These are phyloP conservation scores for Agrochola litura DNA, from an alignment of 2,888 invertebrate genomes.

Conservation along the genomic window DNA sequence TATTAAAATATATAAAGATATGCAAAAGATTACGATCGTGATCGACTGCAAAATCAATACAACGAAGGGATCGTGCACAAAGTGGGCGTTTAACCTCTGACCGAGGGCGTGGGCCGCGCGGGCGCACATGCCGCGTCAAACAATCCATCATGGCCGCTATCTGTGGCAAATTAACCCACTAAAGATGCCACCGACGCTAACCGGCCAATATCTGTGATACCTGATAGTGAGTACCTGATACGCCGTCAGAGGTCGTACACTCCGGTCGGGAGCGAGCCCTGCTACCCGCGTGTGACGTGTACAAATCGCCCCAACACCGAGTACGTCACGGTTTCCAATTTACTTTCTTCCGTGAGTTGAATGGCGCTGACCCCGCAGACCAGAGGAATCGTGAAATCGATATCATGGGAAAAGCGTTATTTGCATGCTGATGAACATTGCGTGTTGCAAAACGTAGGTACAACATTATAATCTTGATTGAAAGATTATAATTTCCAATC, in stretches of 20 bases:
- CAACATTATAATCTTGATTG: conserved; percentile 41
- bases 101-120: conserved; percentile 81
- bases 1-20: conserved; percentile 76
- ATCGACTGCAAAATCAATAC: conserved; percentile 88
- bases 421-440: conserved; percentile 74
- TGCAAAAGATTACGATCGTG: conserved; percentile 79
- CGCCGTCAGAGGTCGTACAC: conserved; percentile 59
- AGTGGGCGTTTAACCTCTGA: conserved; percentile 89
- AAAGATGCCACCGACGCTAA: conserved; percentile 79
- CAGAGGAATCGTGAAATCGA: conserved; percentile 78
- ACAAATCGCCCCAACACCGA: conserved; percentile 82
- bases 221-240: conserved; percentile 50
- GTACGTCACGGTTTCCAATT: conserved; percentile 85
- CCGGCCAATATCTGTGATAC: conserved; percentile 72
- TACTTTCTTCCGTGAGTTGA: conserved; percentile 82
- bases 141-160: conserved; percentile 86
- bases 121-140: conserved; percentile 84
- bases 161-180: conserved; percentile 86
- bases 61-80: conserved; percentile 86
- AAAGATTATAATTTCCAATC: conserved; percentile 26
- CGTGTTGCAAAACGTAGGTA: conserved; percentile 41
- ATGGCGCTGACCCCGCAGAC: conserved; percentile 79
- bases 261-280: conserved; percentile 66
- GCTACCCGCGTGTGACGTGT: conserved; percentile 82
- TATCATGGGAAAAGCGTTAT: conserved; percentile 77